Evolutionary conservation across 2,888 invertebrate genomes (phyloP).

Genomic region (Sylvicola cinctus): DNA sequence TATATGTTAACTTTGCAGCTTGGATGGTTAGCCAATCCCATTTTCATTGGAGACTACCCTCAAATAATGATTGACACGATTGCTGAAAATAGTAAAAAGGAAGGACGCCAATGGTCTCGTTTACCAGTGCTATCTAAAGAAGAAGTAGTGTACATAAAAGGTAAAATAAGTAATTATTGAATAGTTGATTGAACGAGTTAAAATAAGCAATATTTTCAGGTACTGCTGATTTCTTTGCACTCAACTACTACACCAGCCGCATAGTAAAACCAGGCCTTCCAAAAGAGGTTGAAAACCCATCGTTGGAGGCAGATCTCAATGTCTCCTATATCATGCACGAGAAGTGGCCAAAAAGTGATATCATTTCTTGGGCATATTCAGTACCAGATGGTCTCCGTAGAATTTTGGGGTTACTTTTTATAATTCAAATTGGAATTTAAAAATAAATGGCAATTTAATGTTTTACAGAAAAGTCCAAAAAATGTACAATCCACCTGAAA

Average conservation of each 20-base stretch:
- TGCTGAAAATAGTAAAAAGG: conserved; percentile 24
- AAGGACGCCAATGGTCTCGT: too few relatives aligned
- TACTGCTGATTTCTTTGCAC: conserved; percentile 16
- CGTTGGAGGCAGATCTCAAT: conserved; percentile 28
- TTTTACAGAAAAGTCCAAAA: conserved; percentile 32
- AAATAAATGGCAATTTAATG: too few relatives aligned
- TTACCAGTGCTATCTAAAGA: too few relatives aligned
- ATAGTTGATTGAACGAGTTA: too few relatives aligned
- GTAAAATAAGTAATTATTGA: too few relatives aligned
- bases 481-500: conserved; percentile 30
- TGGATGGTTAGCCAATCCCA: conserved; percentile 28
- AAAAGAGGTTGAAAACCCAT: conserved; percentile 23
- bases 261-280: too few relatives aligned
- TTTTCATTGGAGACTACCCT: conserved; percentile 33
- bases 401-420: too few relatives aligned
- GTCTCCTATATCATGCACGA: conserved; percentile 11
- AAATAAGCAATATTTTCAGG: too few relatives aligned
- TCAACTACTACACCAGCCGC: conserved; percentile 17
- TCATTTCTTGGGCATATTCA: conserved; percentile 16
- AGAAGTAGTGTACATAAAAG: too few relatives aligned
- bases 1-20: too few relatives aligned
- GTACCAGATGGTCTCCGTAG: conserved; percentile 16
- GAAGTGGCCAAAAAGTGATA: conserved; percentile 14
- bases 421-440: too few relatives aligned
- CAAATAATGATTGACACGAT: conserved; percentile 22